Conservation (phyloP, 2,797 vertebrate genomes). For the Spondyliosoma cantharus region DNA sequence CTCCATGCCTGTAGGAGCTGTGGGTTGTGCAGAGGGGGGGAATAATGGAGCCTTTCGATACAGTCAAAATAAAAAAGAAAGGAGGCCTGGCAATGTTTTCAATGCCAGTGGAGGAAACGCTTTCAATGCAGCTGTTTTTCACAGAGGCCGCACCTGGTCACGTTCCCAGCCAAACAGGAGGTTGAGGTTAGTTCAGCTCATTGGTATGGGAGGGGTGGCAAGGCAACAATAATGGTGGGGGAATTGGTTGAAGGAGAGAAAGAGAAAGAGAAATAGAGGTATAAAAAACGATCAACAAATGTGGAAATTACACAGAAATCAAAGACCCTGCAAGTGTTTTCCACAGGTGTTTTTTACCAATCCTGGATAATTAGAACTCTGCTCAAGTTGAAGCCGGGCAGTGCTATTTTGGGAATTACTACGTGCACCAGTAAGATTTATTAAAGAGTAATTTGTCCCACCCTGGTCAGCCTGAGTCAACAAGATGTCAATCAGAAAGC, state of each 20-base stretch:
- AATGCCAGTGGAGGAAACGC: conserved; percentile 63
- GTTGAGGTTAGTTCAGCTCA: conserved; percentile 69
- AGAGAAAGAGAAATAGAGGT: conserved; percentile 14
- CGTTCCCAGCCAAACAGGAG: conserved; percentile 62
- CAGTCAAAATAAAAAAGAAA: conserved; percentile 70
- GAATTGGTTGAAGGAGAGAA: conserved; percentile 21
- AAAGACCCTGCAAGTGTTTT: conserved; percentile 13
- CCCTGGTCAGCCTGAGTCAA: conserved; percentile 8
- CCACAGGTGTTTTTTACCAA: conserved; percentile 16
- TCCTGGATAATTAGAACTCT: conserved; percentile 25
- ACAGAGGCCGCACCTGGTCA: conserved; percentile 75
- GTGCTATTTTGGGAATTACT: conserved; percentile 20
- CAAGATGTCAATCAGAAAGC: conserved; percentile 32
- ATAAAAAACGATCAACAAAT: conserved; percentile 25
- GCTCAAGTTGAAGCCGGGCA: conserved; percentile 19
- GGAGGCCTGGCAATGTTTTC: conserved; percentile 53
- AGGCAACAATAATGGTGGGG: conserved; percentile 37
- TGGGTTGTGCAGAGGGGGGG: conserved; percentile 39
- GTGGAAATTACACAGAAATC: conserved; percentile 38
- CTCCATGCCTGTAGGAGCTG: conserved; percentile 58
- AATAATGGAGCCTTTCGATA: conserved; percentile 76
- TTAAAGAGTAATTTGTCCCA: conserved; percentile 15
- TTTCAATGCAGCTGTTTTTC: conserved; percentile 78
- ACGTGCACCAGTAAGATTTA: conserved; percentile 17
- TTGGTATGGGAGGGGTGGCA: conserved; percentile 48